phyloP scores from a whole-genome alignment of 2,888 invertebrate genomes.

The Microctonus brassicae region DNA sequence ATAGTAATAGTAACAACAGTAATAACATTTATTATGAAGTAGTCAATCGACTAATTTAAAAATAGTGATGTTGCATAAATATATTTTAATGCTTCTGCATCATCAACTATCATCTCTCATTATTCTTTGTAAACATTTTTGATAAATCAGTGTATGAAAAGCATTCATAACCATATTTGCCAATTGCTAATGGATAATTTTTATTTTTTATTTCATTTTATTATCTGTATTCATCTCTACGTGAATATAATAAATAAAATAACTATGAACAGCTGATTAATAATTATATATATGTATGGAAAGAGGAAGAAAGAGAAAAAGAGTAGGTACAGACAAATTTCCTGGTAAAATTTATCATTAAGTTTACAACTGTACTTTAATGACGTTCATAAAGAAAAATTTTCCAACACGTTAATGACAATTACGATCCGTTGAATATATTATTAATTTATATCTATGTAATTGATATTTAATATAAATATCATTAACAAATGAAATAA shows the following conservation, averaged over 20 bases:
- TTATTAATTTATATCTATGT: not conserved
- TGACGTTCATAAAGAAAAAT: slow-evolving; percentile 18
- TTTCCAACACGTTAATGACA: not conserved
- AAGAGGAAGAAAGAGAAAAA: too few species aligned
- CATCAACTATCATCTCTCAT: not conserved
- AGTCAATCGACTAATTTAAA: slow-evolving; percentile 1
- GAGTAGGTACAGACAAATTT: not conserved
- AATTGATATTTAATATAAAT: not conserved
- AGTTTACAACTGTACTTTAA: not conserved
- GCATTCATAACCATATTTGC: not conserved
- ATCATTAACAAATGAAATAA: not conserved
- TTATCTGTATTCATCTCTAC: not conserved
- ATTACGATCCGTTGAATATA: not conserved
- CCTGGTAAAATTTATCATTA: not conserved
- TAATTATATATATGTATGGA: not conserved
- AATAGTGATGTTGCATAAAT: not conserved
- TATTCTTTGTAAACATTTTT: not conserved
- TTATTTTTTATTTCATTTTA: not conserved
- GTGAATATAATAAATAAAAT: not conserved
- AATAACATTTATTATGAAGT: not conserved
- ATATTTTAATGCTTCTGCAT: not conserved
- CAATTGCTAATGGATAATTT: not conserved
- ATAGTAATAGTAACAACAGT: not conserved
- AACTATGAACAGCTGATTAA: not conserved
- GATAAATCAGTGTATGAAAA: not conserved